Conservation (phyloP, 2,888 invertebrate genomes). For the Papilio elwesi region DNA sequence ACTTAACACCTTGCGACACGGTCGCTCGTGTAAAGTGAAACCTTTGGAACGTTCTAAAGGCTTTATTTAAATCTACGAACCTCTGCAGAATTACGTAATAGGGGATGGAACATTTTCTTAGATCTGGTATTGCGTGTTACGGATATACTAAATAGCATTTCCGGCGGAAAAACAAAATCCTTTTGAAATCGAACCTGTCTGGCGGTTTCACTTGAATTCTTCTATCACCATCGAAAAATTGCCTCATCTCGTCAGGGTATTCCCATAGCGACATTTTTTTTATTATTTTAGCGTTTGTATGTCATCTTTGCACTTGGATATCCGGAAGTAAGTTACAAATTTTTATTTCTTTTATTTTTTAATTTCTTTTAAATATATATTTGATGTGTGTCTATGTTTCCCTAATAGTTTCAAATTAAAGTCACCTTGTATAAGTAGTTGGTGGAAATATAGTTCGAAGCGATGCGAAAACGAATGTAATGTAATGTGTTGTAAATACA, state of each 20-base stretch:
- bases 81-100: slow-evolving; percentile 35
- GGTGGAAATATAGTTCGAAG: background rate
- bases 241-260: slow-evolving; percentile 24
- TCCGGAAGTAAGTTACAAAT: slow-evolving; percentile 42
- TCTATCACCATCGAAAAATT: background rate
- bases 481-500: slow-evolving; percentile 3
- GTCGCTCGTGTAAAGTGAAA: slow-evolving; percentile 30
- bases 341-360: slow-evolving; percentile 35
- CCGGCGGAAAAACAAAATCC: slow-evolving; percentile 3
- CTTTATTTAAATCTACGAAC: slow-evolving; percentile 35
- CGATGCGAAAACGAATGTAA: slow-evolving; percentile 38
- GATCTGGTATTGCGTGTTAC: slow-evolving; percentile 19
- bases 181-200: background rate
- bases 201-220: background rate
- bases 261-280: slow-evolving; percentile 22
- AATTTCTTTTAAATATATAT: slow-evolving; percentile 16
- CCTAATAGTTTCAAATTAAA: slow-evolving; percentile 5
- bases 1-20: slow-evolving; percentile 36
- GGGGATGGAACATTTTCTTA: slow-evolving; percentile 15
- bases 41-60: slow-evolving; percentile 33
- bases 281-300: slow-evolving; percentile 34
- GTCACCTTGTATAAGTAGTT: slow-evolving; percentile 17
- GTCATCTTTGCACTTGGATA: slow-evolving; percentile 38
- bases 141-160: slow-evolving; percentile 12
- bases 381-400: slow-evolving; percentile 35